Evolutionary conservation across 2,888 invertebrate genomes (phyloP).

Genomic region (Drosophila peninsularis): DNA sequence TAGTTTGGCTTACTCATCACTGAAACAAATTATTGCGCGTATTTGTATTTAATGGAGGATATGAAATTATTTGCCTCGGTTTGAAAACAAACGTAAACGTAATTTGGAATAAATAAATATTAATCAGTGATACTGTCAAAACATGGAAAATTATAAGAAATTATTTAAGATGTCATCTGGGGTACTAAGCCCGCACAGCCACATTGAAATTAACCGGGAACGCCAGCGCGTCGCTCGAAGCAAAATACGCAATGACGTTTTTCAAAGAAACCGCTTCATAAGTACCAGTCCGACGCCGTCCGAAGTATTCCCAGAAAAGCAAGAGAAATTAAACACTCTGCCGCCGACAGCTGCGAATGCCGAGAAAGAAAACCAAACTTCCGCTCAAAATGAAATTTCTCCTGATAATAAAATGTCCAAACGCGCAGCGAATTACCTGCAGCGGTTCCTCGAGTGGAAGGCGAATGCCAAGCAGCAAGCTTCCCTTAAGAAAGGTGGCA

Average conservation of each 20-base stretch:
- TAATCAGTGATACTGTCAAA: background rate
- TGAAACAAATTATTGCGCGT: too few relatives aligned
- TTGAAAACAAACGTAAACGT: background rate
- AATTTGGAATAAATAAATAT: background rate
- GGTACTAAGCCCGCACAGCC: conserved; percentile 46
- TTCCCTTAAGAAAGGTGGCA: background rate
- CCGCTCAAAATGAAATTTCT: background rate
- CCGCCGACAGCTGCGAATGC: background rate
- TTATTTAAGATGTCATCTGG: conserved; percentile 50
- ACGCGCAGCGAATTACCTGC: conserved; percentile 29
- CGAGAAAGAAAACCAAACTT: conserved; percentile 41
- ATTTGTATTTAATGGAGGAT: background rate
- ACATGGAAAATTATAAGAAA: conserved; percentile 37
- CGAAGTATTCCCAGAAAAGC: background rate
- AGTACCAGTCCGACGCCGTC: conserved; percentile 51
- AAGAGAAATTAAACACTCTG: background rate
- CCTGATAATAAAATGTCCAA: conserved; percentile 1
- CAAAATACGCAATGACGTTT: conserved; percentile 62
- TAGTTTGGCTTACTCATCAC: too few relatives aligned
- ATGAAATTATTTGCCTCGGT: background rate
- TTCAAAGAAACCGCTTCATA: conserved; percentile 61
- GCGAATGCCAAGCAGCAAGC: conserved; percentile 18
- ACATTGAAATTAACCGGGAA: conserved; percentile 58
- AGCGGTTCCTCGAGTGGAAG: conserved; percentile 46
- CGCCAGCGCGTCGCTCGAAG: conserved; percentile 50